Conservation (phyloP, 1,140 invertebrate species). For the Sycophaga agraensis region DNA sequence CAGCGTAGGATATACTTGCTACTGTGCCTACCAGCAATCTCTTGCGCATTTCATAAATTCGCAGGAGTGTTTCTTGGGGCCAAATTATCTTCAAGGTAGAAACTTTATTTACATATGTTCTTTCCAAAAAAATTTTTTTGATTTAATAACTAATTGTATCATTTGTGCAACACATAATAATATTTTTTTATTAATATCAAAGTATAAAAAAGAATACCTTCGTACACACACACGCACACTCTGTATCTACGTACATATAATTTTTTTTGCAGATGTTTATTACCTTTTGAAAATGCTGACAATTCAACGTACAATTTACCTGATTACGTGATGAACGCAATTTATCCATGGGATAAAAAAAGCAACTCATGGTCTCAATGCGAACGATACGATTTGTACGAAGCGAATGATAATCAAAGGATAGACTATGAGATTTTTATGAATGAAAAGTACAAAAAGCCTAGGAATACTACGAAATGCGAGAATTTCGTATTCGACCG, state of each 20-base stretch:
- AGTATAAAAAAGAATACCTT: too few relatives aligned
- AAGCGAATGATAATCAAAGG: too few relatives aligned
- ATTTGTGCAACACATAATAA: too few relatives aligned
- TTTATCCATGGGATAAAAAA: conserved; percentile 60
- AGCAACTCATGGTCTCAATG: conserved; percentile 58
- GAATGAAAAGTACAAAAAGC: not conserved
- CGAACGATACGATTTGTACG: conserved; percentile 28
- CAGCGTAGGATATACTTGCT: conserved; percentile 72
- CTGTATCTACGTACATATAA: too few relatives aligned
- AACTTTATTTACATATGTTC: too few relatives aligned
- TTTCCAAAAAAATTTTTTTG: too few relatives aligned
- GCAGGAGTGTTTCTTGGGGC: conserved; percentile 72
- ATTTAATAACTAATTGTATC: too few relatives aligned
- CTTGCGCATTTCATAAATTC: conserved; percentile 76
- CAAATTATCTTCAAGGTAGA: conserved; percentile 64
- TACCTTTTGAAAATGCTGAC: conserved; percentile 60
- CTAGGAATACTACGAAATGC: conserved; percentile 47
- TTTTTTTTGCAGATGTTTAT: conserved; percentile 65
- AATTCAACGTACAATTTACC: conserved; percentile 60
- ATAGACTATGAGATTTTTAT: too few relatives aligned
- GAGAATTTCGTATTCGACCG: conserved; percentile 64
- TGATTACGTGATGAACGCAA: conserved; percentile 52
- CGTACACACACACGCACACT: too few relatives aligned
- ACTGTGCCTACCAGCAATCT: conserved; percentile 71
- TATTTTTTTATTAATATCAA: too few relatives aligned